A percentile compares a stretch with the other conserved stretches of the same genome.
Conservation (phyloP, 2,888 invertebrate genomes). For the Synergus itoensis region DNA sequence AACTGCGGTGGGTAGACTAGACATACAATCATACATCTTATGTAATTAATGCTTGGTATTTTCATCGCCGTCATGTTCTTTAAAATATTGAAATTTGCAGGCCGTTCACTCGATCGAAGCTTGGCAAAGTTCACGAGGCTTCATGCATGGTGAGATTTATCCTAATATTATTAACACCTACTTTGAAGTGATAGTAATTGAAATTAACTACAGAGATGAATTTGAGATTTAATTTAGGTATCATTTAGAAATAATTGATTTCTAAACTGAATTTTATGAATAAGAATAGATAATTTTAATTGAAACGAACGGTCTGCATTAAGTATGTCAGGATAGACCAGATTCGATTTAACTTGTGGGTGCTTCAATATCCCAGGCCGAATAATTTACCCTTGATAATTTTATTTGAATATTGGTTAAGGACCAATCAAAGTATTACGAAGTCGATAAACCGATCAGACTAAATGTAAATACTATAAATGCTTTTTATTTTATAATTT, state of each 20-base stretch:
- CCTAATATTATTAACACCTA: neutral
- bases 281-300: neutral
- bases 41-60: neutral
- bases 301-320: neutral
- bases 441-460: neutral
- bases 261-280: neutral
- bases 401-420: neutral
- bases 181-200: neutral
- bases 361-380: conserved; percentile 5
- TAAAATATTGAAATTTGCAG: conserved; percentile 79
- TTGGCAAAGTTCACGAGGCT: conserved; percentile 97
- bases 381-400: conserved; percentile 17
- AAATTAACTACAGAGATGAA: neutral
- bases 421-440: conserved; percentile 19
- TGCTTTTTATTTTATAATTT: neutral
- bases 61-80: neutral
- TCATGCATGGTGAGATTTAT: conserved; percentile 92
- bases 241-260: no score
- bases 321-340: neutral
- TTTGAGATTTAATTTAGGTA: neutral
- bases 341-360: conserved; percentile 2
- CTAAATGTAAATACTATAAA: neutral
- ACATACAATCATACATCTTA: no score
- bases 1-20: conserved; percentile 84
- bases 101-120: conserved; percentile 96